Evolutionary conservation across 2,888 invertebrate species (phyloP).

Genomic region (Abscondita cerata): DNA sequence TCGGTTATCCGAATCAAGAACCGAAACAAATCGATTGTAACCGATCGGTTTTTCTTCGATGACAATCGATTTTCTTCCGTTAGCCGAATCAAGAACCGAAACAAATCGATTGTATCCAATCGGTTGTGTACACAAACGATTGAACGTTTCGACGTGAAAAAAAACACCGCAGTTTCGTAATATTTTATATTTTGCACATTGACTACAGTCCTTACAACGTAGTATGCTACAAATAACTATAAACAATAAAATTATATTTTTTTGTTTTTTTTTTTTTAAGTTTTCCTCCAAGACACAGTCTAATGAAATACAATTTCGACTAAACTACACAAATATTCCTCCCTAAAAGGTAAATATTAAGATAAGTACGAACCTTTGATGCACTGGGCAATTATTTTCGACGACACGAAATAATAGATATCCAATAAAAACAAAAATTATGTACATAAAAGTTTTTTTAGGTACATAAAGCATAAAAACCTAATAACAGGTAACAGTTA

Average conservation of each 20-base stretch:
- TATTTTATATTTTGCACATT: constrained; percentile 13
- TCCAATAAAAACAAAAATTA: constrained; percentile 6
- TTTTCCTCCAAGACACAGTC: background rate
- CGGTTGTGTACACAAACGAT: no score
- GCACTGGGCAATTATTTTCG: background rate
- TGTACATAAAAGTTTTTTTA: constrained; percentile 13
- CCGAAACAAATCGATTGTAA: no score
- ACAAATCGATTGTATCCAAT: no score
- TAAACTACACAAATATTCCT: constrained; percentile 2
- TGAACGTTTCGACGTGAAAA: no score
- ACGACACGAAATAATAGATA: background rate
- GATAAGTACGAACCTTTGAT: no score
- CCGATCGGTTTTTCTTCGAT: no score
- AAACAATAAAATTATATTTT: constrained; percentile 8
- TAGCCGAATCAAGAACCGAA: no score
- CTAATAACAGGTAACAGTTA: constrained; percentile 37
- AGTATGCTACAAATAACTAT: constrained; percentile 20
- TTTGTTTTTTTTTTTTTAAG: background rate
- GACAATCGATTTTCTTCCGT: no score
- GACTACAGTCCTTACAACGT: constrained; percentile 15
- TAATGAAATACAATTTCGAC: background rate
- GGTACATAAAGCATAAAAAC: constrained; percentile 28
- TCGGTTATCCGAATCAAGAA: no score
- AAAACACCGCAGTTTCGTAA: no score
- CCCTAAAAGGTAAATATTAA: background rate